Percentiles rank a stretch among this genome's conserved stretches.
Evolutionary conservation across 2,797 vertebrate species (phyloP).

Genomic region (Centropyge bicolor): DNA sequence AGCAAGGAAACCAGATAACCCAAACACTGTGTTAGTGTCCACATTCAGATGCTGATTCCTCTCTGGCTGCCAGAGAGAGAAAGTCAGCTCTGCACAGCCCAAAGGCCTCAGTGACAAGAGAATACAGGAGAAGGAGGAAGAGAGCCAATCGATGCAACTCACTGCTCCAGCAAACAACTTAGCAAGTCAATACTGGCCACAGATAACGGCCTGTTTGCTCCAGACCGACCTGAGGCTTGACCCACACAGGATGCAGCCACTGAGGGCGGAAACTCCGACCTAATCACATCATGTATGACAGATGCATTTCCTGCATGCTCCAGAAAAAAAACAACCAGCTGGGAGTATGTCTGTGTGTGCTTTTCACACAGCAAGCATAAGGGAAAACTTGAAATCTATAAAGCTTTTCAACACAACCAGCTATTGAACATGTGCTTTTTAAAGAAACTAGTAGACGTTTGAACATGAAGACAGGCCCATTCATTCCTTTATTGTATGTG

Average conservation of each 20-base stretch:
- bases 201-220: constrained; percentile 19
- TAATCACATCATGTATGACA: constrained; percentile 42
- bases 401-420: not conserved
- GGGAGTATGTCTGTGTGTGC: not conserved
- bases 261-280: not conserved
- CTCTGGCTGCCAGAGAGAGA: constrained; percentile 6
- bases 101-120: constrained; percentile 10
- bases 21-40: constrained; percentile 17
- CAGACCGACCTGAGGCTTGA: constrained; percentile 20
- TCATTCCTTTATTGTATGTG: too few species aligned
- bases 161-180: constrained; percentile 43
- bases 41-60: constrained; percentile 17
- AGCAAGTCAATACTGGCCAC: constrained; percentile 33
- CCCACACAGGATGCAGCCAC: constrained; percentile 28
- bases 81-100: constrained; percentile 1
- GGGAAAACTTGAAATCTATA: not conserved
- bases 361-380: not conserved
- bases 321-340: constrained; percentile 8
- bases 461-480: not conserved
- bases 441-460: fast-evolving
- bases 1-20: constrained; percentile 1
- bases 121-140: not conserved
- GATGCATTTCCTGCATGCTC: constrained; percentile 29
- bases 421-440: not conserved
- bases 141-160: constrained; percentile 30